These are phyloP conservation scores for Galerucella pusilla DNA, from an alignment of 2,888 invertebrate species.

Conservation along the genomic window DNA sequence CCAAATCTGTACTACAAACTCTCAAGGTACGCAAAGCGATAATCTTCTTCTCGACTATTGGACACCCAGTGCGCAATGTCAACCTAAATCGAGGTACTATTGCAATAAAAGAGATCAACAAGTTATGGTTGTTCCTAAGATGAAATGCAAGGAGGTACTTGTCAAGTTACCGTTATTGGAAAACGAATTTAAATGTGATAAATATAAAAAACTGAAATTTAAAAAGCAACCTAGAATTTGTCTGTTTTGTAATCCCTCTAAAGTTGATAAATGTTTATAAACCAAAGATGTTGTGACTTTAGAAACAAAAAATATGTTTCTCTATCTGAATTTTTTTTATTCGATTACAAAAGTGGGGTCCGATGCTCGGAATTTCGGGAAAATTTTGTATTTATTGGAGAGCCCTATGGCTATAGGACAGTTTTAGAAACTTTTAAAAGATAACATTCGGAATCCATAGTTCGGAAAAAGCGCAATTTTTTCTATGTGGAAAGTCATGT, in stretches of 20 bases:
- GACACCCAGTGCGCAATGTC: neutral
- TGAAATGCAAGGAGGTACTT: neutral
- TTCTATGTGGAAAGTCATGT: too few species aligned
- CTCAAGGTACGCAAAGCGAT: constrained; percentile 5
- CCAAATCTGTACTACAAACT: neutral
- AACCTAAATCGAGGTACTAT: neutral
- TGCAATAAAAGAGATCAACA: neutral
- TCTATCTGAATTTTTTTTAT: neutral
- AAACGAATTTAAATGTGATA: neutral
- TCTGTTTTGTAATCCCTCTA: constrained; percentile 3
- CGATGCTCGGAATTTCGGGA: too few species aligned
- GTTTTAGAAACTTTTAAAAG: too few species aligned
- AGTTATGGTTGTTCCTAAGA: neutral
- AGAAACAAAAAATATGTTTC: neutral
- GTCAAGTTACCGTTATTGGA: neutral
- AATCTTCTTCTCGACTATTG: neutral
- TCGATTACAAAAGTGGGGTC: too few species aligned
- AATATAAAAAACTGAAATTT: neutral
- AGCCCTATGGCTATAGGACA: too few species aligned
- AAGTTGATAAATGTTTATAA: constrained; percentile 13
- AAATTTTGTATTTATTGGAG: too few species aligned
- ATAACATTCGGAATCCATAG: too few species aligned
- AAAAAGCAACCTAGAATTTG: constrained; percentile 1
- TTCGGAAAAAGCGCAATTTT: too few species aligned
- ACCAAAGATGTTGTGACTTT: neutral